Percentiles rank a stretch among this genome's conserved stretches.
These are phyloP conservation scores for Rhagoletis pomonella DNA, from an alignment of 1,140 invertebrate genomes.

Conservation along the genomic window DNA sequence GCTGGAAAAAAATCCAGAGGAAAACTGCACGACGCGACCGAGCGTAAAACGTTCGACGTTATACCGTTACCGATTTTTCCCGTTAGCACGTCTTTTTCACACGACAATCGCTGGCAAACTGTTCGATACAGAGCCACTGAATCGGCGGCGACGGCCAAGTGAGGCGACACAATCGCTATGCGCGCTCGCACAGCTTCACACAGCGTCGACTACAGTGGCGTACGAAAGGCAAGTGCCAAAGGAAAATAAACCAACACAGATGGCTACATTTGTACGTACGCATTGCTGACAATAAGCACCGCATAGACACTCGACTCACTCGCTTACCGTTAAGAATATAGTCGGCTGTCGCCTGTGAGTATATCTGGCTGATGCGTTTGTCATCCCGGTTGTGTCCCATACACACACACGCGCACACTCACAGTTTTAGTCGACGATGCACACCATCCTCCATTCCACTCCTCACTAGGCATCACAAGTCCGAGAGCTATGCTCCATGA, in stretches of 20 bases:
- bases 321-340: neutral
- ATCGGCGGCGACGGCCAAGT: neutral
- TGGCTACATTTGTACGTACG: neutral
- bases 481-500: neutral
- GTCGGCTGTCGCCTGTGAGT: neutral
- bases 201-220: neutral
- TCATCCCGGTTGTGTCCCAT: neutral
- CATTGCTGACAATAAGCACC: neutral
- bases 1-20: too few relatives aligned
- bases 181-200: constrained; percentile 13
- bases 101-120: constrained; percentile 70
- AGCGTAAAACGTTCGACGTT: constrained; percentile 46
- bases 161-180: neutral
- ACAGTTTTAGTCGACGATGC: neutral
- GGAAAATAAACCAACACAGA: neutral
- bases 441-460: neutral
- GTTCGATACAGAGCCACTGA: constrained; percentile 38
- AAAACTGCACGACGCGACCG: constrained; percentile 50
- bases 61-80: constrained; percentile 38
- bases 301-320: neutral
- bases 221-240: constrained; percentile 16
- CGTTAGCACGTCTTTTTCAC: constrained; percentile 62
- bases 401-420: neutral
- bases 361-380: neutral
- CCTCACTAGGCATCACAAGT: neutral